Conservation (phyloP, 92 coral and sea anemone genomes). For the Zoanthus gigantus region DNA sequence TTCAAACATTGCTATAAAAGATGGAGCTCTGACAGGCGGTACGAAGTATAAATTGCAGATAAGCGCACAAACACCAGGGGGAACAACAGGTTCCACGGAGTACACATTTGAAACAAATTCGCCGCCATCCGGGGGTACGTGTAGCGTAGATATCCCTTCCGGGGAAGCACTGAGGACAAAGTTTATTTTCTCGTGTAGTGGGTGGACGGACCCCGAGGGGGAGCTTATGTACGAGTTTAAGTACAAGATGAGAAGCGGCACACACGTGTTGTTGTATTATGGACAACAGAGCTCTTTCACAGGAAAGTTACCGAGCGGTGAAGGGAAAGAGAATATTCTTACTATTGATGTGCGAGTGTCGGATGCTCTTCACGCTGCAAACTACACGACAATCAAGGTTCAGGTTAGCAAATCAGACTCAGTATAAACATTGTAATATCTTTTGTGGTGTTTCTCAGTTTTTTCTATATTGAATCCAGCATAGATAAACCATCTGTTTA, state of each 20-base stretch:
- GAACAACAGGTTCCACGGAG: conserved; percentile 56
- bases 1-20: conserved; percentile 44
- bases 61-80: conserved; percentile 49
- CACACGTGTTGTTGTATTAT: conserved; percentile 46
- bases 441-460: not conserved
- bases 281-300: conserved; percentile 32
- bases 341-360: conserved; percentile 61
- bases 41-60: conserved; percentile 36
- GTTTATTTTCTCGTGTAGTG: conserved; percentile 64
- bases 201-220: conserved; percentile 72
- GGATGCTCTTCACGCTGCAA: conserved; percentile 63
- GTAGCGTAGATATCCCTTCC: conserved; percentile 46
- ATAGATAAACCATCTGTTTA: too few relatives aligned
- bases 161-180: conserved; percentile 71
- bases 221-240: conserved; percentile 63
- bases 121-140: conserved; percentile 67
- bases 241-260: conserved; percentile 59
- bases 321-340: conserved; percentile 30
- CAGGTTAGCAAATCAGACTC: conserved; percentile 46
- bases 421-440: not conserved
- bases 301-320: conserved; percentile 67
- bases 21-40: conserved; percentile 34
- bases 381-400: conserved; percentile 52
- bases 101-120: conserved; percentile 61
- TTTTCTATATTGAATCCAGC: too few relatives aligned